phyloP scores from a whole-genome alignment of 2,888 invertebrate genomes.

The Cyclophora punctaria region DNA sequence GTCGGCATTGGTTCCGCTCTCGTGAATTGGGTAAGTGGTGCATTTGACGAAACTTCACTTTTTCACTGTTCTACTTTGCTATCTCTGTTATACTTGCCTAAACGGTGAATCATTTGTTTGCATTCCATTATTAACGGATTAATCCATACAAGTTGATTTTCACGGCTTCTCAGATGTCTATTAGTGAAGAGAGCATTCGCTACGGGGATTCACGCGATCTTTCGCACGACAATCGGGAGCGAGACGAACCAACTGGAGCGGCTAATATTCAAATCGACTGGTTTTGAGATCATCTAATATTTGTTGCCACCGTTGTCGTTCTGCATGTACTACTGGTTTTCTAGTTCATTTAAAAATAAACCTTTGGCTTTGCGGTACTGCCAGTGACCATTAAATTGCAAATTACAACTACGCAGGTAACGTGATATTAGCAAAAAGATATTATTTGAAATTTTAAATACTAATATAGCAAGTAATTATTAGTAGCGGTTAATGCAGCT shows the following conservation, averaged over 20 bases:
- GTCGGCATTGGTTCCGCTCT: slow-evolving; percentile 68
- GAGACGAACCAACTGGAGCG: slow-evolving; percentile 63
- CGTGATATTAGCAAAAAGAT: slow-evolving; percentile 9
- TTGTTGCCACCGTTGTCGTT: slow-evolving; percentile 30
- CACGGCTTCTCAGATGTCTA: slow-evolving; percentile 44
- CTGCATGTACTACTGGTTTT: slow-evolving; percentile 39
- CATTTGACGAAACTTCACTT: slow-evolving; percentile 71
- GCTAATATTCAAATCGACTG: slow-evolving; percentile 58
- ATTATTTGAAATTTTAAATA: slow-evolving; percentile 14
- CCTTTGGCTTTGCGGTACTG: slow-evolving; percentile 22
- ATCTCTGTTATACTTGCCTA: slow-evolving; percentile 41
- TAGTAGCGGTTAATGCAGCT: slow-evolving; percentile 27
- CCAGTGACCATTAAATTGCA: slow-evolving; percentile 16
- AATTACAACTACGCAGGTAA: slow-evolving; percentile 8
- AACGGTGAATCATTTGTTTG: slow-evolving; percentile 47
- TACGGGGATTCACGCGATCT: slow-evolving; percentile 42
- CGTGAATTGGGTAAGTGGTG: slow-evolving; percentile 70
- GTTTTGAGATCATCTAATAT: slow-evolving; percentile 40
- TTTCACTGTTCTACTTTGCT: slow-evolving; percentile 54
- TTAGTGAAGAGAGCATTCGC: slow-evolving; percentile 46
- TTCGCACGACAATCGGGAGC: slow-evolving; percentile 70
- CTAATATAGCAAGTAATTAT: slow-evolving; percentile 20
- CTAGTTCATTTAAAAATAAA: slow-evolving; percentile 30
- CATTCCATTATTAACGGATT: slow-evolving; percentile 51
- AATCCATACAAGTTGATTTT: slow-evolving; percentile 51